Evolutionary conservation across 2,888 invertebrate species (phyloP).

Genomic region (Chironomus riparius): DNA sequence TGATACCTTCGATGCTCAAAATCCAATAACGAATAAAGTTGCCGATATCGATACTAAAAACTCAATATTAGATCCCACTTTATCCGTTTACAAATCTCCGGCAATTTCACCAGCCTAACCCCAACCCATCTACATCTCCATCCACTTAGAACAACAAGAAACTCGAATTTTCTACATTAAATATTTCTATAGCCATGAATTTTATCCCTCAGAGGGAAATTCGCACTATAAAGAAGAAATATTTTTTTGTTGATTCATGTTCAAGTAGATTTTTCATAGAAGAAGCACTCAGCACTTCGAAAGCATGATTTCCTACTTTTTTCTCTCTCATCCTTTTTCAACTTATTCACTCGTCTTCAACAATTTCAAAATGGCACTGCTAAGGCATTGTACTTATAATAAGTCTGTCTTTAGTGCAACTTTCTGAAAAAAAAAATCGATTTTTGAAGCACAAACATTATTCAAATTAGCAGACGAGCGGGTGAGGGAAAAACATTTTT

Average conservation of each 20-base stretch:
- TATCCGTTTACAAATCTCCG: no score
- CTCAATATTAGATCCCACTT: no score
- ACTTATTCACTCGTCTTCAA: not conserved
- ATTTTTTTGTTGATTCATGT: constrained; percentile 19
- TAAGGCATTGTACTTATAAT: not conserved
- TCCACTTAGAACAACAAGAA: no score
- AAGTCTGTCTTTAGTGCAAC: not conserved
- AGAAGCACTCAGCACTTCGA: constrained; percentile 13
- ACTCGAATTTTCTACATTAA: no score
- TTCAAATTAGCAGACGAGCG: constrained; percentile 19
- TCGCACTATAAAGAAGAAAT: not conserved
- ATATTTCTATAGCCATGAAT: no score
- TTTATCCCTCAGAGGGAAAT: no score
- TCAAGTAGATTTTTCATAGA: constrained; percentile 12
- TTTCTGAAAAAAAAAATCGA: constrained; percentile 10
- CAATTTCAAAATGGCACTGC: not conserved
- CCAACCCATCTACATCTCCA: no score
- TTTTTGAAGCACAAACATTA: constrained; percentile 22
- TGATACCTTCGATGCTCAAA: no score
- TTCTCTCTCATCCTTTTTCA: not conserved
- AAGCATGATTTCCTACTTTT: constrained; percentile 5
- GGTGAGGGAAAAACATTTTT: not conserved
- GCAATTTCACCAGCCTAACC: no score
- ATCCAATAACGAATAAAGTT: not conserved
- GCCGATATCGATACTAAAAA: no score